A percentile compares a stretch with the other conserved stretches of the same genome.
Evolutionary conservation across 2,888 invertebrate species (phyloP).

Genomic region (Tipula vernalis): DNA sequence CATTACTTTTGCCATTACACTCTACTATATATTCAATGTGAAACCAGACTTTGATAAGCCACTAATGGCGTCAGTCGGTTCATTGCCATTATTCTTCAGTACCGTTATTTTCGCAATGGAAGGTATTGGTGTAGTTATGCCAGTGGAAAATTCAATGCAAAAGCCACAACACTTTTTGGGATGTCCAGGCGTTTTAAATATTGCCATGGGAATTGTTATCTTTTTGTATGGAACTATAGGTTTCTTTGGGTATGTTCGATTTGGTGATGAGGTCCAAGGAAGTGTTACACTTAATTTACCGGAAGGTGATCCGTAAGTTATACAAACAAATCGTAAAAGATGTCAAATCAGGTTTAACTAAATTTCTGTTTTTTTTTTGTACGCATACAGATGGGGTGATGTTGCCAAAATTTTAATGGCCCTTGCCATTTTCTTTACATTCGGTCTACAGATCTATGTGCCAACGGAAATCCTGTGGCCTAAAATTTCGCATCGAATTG

Average conservation of each 20-base stretch:
- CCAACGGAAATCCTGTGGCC: conserved; percentile 87
- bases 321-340: neutral
- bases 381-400: conserved; percentile 50
- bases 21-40: conserved; percentile 66
- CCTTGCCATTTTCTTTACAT: conserved; percentile 80
- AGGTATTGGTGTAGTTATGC: conserved; percentile 78
- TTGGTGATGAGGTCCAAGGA: conserved; percentile 55
- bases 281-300: conserved; percentile 81
- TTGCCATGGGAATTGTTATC: conserved; percentile 74
- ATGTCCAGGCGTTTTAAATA: conserved; percentile 74
- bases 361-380: no score
- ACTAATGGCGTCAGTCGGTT: conserved; percentile 41
- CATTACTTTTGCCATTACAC: conserved; percentile 64
- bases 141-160: conserved; percentile 89
- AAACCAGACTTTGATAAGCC: conserved; percentile 38
- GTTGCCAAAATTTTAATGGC: conserved; percentile 76
- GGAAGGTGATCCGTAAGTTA: conserved; percentile 48
- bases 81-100: conserved; percentile 81
- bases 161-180: conserved; percentile 69
- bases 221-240: conserved; percentile 69
- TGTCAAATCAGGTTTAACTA: no score
- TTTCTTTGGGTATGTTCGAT: conserved; percentile 82
- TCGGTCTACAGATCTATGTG: conserved; percentile 88
- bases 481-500: conserved; percentile 42
- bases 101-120: conserved; percentile 98